Evolutionary conservation across 2,113 vertebrate genomes (phyloP), one percentile per base, ranked within the genome.

Genomic region (Salvelinus fontinalis): DNA sequence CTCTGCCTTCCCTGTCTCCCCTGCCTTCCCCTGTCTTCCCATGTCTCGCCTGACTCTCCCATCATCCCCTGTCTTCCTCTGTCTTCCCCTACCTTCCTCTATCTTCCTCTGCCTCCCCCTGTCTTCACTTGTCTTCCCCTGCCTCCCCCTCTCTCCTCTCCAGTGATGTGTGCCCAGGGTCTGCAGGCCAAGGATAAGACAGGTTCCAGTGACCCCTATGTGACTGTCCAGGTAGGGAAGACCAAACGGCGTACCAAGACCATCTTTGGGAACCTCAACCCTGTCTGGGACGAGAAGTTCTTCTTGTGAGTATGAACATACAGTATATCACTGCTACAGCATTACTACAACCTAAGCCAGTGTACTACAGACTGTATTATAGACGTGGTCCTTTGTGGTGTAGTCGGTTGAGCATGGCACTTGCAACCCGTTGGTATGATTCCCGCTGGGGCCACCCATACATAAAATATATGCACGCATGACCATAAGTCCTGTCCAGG

Each of bases 101-200:
- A 14, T 16, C 49, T 16, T 16, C 49, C 4, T 1, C 3, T 54
- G 13, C 13, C 14, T 39, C 18, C 18, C 14, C 13, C 49, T 51
- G 2, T 0, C 49, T 51, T 4, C 49, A 3, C 0, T 0, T 51
- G 14, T 16, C 49, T 54, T 20, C 22, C 44, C 3, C 49, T 76
- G 27, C 14, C 11, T 74, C 59, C 70, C 27, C 49, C 29, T 62
- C n/a, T 71, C 68, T n/a, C 78, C 68, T 65, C 39, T 79, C 26
- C 90, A 99, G 98, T 99, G 84, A 94, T 98, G 86, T 97, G 96
- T 85, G 98, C 98, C 75, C 98, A 99, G 90, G 98, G 98, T 24
- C 91, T 99, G 81, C 98, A 99, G 79, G 98, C 98, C 74, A 99
- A 99, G 88, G 98, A 99, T 87, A 99, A 99, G 92, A 99, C 98